Conservation (phyloP, 2,888 invertebrate species). For the Eurytoma californica region DNA sequence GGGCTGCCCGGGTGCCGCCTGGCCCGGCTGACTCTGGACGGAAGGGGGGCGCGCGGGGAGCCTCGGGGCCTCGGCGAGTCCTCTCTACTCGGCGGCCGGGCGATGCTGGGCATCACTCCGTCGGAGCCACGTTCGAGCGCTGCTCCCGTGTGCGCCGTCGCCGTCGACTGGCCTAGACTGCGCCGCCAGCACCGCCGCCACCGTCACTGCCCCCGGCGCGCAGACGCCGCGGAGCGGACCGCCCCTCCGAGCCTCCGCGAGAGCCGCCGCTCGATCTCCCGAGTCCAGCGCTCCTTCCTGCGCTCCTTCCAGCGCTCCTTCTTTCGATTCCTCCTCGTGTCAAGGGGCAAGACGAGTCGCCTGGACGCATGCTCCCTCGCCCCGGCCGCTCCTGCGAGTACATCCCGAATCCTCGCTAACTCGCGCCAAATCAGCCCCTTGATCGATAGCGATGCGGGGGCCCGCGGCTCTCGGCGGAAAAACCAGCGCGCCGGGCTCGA, state of each 20-base stretch:
- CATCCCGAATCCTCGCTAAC: no score
- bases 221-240: not conserved
- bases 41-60: not conserved
- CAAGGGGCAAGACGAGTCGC: not conserved
- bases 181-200: slow-evolving; percentile 15
- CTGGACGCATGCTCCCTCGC: no score
- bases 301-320: not conserved
- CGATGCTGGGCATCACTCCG: slow-evolving; percentile 34
- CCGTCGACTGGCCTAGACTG: slow-evolving; percentile 32
- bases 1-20: not conserved
- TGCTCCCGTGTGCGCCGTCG: slow-evolving; percentile 29
- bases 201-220: slow-evolving; percentile 10
- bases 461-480: no score
- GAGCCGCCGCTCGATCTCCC: not conserved
- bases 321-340: not conserved
- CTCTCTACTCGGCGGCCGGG: slow-evolving; percentile 14
- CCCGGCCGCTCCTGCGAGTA: no score
- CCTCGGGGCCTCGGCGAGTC: not conserved
- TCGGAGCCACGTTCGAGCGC: not conserved
- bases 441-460: no score
- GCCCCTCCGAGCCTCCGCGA: not conserved
- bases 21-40: not conserved
- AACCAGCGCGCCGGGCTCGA: not conserved
- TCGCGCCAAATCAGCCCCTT: no score
- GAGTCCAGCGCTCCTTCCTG: not conserved